Evolutionary conservation across 2,113 vertebrate species (phyloP).

Genomic region (Girardinichthys multiradiatus): DNA sequence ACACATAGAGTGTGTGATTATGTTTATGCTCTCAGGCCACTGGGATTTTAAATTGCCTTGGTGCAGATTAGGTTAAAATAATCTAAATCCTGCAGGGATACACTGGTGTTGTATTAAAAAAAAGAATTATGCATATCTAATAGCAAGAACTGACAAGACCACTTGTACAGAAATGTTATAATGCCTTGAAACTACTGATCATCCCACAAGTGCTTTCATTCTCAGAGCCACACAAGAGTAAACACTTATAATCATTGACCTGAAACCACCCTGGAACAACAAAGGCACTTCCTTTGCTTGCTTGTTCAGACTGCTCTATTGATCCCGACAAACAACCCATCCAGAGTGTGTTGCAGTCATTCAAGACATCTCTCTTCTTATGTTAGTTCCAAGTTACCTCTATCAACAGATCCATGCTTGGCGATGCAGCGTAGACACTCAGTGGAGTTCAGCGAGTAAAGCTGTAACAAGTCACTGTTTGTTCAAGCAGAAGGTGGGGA

Average conservation of each 20-base stretch:
- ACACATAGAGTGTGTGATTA: conserved; percentile 24
- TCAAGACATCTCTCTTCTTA: conserved; percentile 47
- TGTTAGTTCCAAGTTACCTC: conserved; percentile 59
- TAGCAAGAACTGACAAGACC: conserved; percentile 1
- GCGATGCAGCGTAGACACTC: conserved; percentile 62
- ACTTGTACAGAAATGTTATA: background rate
- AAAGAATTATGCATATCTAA: background rate
- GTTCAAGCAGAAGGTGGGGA: conserved; percentile 67
- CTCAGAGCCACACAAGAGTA: conserved; percentile 37
- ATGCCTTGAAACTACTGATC: conserved; percentile 27
- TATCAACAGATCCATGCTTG: conserved; percentile 64
- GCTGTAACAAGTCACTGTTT: conserved; percentile 76
- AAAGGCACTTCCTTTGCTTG: conserved; percentile 64
- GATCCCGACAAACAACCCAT: conserved; percentile 71
- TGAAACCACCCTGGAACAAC: conserved; percentile 45
- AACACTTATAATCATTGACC: conserved; percentile 70
- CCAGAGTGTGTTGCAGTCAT: conserved; percentile 49
- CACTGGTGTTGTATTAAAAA: conserved; percentile 16
- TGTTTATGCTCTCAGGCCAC: conserved; percentile 30
- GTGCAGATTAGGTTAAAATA: conserved; percentile 22
- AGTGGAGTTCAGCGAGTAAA: conserved; percentile 60
- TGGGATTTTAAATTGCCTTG: conserved; percentile 32
- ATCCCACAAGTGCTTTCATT: conserved; percentile 28
- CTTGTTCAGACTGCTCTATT: conserved; percentile 69
- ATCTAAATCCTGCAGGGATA: background rate